phyloP scores from a whole-genome alignment of 2,888 invertebrate genomes.

The Synergus umbraculus region DNA sequence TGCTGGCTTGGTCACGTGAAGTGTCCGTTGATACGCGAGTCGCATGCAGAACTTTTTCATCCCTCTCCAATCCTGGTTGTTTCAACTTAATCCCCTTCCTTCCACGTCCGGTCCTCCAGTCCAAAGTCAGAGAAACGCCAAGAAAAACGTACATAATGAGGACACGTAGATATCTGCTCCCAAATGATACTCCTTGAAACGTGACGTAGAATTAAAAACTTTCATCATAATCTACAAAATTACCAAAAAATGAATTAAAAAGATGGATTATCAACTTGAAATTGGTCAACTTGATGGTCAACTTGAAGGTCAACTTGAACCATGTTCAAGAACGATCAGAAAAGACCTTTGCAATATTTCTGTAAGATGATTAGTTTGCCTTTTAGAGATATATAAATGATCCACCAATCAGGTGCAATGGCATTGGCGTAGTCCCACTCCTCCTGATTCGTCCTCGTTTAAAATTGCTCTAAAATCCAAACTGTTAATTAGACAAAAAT shows the following conservation, averaged over 20 bases:
- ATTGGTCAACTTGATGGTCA: not conserved
- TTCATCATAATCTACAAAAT: not conserved
- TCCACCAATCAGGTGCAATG: not conserved
- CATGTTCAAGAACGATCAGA: not conserved
- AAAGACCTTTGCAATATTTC: not conserved
- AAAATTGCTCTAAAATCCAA: not conserved
- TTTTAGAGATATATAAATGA: not conserved
- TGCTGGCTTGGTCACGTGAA: constrained; percentile 75
- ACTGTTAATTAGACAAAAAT: not conserved
- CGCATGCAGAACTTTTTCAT: constrained; percentile 73
- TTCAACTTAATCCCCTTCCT: not conserved
- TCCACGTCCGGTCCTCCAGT: not conserved
- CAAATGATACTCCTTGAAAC: not conserved
- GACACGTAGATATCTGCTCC: constrained; percentile 19
- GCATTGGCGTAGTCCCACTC: not conserved
- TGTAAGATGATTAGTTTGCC: not conserved
- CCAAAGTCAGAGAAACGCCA: constrained; percentile 15
- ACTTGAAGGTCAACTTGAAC: no score
- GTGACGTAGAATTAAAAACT: not conserved
- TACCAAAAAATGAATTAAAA: not conserved
- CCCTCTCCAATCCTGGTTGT: constrained; percentile 43
- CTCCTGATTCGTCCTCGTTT: not conserved
- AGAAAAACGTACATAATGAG: constrained; percentile 27
- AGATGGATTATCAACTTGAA: not conserved
- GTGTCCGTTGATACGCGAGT: constrained; percentile 72